A percentile compares a stretch with the other conserved stretches of the same genome.
Conservation (phyloP, 30 jellyfish, hydroid and myxozoan genomes). For the Cassiopea xamachana region DNA sequence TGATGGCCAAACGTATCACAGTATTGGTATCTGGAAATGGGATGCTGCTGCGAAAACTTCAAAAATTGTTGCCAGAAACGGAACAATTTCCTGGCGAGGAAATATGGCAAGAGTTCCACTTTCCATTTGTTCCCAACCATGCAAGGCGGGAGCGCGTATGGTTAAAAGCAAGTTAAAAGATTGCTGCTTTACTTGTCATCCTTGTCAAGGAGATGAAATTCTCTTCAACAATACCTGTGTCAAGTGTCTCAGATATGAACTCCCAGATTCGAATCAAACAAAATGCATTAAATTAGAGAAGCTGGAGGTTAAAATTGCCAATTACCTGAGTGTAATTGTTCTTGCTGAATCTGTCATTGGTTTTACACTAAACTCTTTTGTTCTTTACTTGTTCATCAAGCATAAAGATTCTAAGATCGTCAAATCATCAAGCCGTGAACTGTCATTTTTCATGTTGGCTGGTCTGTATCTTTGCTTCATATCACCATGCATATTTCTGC, state of each 20-base stretch:
- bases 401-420: constrained; percentile 48
- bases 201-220: constrained; percentile 28
- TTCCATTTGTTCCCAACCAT: constrained; percentile 52
- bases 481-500: constrained; percentile 61
- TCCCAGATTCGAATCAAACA: constrained; percentile 27
- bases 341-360: constrained; percentile 42
- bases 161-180: constrained; percentile 1
- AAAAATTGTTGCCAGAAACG: not conserved
- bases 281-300: constrained; percentile 18
- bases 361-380: constrained; percentile 16
- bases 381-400: constrained; percentile 36
- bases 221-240: constrained; percentile 40
- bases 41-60: not conserved
- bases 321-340: constrained; percentile 3
- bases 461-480: constrained; percentile 63
- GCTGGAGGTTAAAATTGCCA: not conserved
- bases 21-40: constrained; percentile 3
- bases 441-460: constrained; percentile 53
- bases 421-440: constrained; percentile 74
- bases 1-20: constrained; percentile 11
- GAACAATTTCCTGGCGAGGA: constrained; percentile 13
- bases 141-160: constrained; percentile 34
- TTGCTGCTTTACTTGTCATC: constrained; percentile 65
- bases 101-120: not conserved
- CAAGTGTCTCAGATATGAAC: constrained; percentile 11